Conservation (phyloP, 2,113 vertebrate genomes). For the Trogon surrucura region DNA sequence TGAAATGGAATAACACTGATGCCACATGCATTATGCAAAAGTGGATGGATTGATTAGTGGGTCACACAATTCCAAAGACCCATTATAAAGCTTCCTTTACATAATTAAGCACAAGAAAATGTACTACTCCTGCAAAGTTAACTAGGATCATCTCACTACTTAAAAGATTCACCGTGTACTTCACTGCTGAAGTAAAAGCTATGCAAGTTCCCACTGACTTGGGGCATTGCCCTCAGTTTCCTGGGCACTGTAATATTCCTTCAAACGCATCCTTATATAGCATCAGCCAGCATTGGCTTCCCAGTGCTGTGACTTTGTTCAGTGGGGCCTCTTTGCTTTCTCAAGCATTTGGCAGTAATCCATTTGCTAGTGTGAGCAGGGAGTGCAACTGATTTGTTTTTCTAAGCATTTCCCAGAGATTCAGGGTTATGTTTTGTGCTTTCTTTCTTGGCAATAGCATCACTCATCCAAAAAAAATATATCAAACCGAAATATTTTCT, state of each 20-base stretch:
- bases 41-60: constrained; percentile 43
- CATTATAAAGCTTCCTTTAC: constrained; percentile 40
- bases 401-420: background rate
- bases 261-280: background rate
- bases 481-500: too few relatives aligned
- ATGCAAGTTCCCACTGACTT: background rate
- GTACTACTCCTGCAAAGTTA: background rate
- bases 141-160: background rate
- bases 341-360: background rate
- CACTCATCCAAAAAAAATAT: background rate
- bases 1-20: constrained; percentile 40
- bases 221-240: background rate
- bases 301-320: background rate
- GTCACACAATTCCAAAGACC: constrained; percentile 26
- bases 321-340: background rate
- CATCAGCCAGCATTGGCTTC: background rate
- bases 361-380: background rate
- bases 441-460: background rate
- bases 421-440: background rate
- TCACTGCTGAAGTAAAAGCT: background rate
- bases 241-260: background rate
- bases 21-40: constrained; percentile 62
- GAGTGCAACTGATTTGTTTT: background rate
- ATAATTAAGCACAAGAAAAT: constrained; percentile 57
- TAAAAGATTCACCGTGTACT: background rate